Evolutionary conservation across 2,113 vertebrate genomes (phyloP).

Genomic region (Poecile atricapillus): DNA sequence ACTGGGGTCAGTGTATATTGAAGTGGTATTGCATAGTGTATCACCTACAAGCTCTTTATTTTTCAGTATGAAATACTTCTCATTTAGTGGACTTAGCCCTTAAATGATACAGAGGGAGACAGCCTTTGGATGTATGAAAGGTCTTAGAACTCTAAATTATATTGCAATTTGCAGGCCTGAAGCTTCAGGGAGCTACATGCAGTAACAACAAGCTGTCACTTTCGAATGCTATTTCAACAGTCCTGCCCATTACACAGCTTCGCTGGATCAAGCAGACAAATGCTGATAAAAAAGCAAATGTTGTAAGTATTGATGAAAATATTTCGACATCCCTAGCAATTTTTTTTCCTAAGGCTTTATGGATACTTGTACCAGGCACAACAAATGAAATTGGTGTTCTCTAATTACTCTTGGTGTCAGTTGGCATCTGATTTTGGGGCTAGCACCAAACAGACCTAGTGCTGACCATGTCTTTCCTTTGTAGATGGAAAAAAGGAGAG

Average conservation of each 20-base stretch:
- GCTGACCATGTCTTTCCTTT: neutral
- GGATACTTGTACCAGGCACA: accelerated
- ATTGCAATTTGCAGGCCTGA: constrained; percentile 74
- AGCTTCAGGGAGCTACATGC: constrained; percentile 93
- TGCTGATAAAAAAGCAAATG: constrained; percentile 84
- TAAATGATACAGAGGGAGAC: neutral
- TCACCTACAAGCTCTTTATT: neutral
- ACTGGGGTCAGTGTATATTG: neutral
- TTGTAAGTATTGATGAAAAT: constrained; percentile 73
- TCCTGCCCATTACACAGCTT: constrained; percentile 92
- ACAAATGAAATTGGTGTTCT: neutral
- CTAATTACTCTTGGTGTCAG: neutral
- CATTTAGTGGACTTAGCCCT: neutral
- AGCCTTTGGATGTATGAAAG: neutral
- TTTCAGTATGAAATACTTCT: neutral
- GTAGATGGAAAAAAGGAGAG: neutral
- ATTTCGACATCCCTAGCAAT: no score
- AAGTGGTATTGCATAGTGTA: neutral
- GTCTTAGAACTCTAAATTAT: neutral
- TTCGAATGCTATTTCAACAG: constrained; percentile 91
- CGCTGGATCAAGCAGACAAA: constrained; percentile 90
- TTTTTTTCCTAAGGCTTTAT: neutral
- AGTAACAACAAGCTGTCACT: constrained; percentile 94
- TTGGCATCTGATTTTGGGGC: neutral
- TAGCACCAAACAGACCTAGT: neutral